Base-by-base conservation (phyloP, 2,888 invertebrate species). In the Ormia ochracea region DNA sequence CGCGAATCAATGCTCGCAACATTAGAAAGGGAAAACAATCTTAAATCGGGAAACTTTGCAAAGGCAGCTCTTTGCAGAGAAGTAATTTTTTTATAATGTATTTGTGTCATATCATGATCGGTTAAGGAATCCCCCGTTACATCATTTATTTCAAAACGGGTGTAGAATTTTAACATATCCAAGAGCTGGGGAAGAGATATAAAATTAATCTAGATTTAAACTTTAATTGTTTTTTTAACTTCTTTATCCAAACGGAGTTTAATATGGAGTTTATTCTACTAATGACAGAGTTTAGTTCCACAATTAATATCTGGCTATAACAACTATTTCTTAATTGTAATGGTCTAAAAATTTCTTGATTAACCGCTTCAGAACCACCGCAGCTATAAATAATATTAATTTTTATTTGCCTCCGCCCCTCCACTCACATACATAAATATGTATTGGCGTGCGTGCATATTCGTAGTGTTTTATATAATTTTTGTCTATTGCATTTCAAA, bases 91-190 rank as follows among this genome's bases (percentile, higher is more conserved):
- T 96, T 93, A 88, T 99, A 99, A 90, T 99, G 99, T 28, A 95
- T 91, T 85, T 96, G 93, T 36, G 96, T 96, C 94, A 99, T 97
- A 85, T 98, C 97, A 81, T 96, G 94, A 86, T 98, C 97, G 0
- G 95, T 96, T 83, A 99, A 91, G 0, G 98, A 96, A 88, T 98
- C 98, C 0, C 99, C 99, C 0, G 96, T 95, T 85, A 96, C 95
- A 87, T 99, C 99, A 89, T 96, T 97, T 81, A 99, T 99, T 91
- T 99, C 99, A 90, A 99, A 99, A 77, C 96, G 93, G 0, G 96
- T 94, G 90, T 99, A 99, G 88, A 99, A 98, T 87, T 97, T 97
- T 65, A 99, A 90, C 94, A 98, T 97, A 83, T 97, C 96, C 84
- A 99, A 90, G 4, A 99, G 91, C 96, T 98, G 92, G 10, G n/a